phyloP scores from a whole-genome alignment of 2,113 vertebrate species.

The Melanotaenia duboulayi region DNA sequence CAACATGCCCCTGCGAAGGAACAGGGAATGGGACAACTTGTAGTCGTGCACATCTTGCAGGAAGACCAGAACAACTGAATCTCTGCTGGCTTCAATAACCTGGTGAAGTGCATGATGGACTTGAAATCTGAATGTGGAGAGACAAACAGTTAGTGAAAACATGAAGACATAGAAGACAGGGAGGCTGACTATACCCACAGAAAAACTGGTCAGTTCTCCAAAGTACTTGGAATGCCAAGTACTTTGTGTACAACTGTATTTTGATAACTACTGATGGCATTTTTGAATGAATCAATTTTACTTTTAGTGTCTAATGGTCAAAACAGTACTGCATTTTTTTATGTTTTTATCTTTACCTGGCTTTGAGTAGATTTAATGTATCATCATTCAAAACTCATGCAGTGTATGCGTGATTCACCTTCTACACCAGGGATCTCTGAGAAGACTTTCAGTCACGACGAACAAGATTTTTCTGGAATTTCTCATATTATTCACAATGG shows the following conservation, averaged over 20 bases:
- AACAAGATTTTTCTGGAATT: conserved; percentile 92
- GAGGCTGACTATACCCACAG: not conserved
- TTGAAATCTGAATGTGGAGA: conserved; percentile 85
- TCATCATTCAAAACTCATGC: not conserved
- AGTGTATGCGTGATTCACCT: conserved; percentile 80
- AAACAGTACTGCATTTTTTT: too few species aligned
- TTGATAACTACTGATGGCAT: too few species aligned
- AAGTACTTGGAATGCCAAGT: not conserved
- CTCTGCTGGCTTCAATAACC: conserved; percentile 91
- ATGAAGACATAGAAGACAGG: not conserved
- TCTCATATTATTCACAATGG: conserved; percentile 87
- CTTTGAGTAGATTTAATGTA: not conserved
- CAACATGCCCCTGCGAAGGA: conserved; percentile 93
- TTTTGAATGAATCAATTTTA: too few species aligned
- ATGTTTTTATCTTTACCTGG: not conserved
- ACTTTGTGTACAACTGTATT: not conserved
- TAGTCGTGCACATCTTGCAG: conserved; percentile 92
- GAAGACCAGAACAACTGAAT: conserved; percentile 93
- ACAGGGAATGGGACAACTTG: conserved; percentile 87
- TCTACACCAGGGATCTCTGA: conserved; percentile 89
- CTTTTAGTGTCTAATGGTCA: too few species aligned
- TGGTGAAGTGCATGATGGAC: conserved; percentile 91
- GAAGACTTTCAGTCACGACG: conserved; percentile 88
- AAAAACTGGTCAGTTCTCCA: not conserved
- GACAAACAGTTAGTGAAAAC: not conserved